Percentiles rank a stretch among this genome's conserved stretches.
phyloP scores from a whole-genome alignment of 1,140 invertebrate genomes.

The Saxidomus purpurata region DNA sequence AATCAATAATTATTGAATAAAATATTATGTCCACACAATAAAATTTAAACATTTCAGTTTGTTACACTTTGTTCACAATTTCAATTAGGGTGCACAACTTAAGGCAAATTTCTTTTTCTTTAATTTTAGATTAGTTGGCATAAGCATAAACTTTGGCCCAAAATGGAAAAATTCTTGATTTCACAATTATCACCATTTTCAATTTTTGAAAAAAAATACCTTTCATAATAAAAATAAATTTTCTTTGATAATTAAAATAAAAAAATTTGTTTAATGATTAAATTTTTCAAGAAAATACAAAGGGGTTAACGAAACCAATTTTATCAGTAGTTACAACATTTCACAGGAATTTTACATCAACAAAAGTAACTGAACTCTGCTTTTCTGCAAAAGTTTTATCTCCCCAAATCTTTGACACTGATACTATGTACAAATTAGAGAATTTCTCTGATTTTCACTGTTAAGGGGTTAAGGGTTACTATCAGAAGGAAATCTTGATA shows the following conservation, averaged over 20 bases:
- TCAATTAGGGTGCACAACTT: background rate
- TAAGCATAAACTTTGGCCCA: no score
- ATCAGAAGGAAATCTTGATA: background rate
- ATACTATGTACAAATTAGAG: constrained; percentile 5
- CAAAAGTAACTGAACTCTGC: background rate
- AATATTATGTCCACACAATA: background rate
- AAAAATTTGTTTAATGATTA: no score
- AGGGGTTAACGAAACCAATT: no score
- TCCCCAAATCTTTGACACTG: constrained; percentile 26
- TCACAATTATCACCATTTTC: no score
- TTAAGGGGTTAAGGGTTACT: background rate
- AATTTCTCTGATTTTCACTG: constrained; percentile 4
- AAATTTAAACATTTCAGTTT: background rate
- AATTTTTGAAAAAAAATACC: no score
- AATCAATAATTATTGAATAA: background rate
- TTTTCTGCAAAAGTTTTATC: constrained; percentile 27
- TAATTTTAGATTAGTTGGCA: no score
- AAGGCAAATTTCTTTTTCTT: no score
- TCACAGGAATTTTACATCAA: background rate
- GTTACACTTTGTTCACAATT: background rate
- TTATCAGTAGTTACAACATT: background rate
- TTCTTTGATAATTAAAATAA: no score
- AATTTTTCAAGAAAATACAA: no score
- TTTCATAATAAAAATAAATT: no score
- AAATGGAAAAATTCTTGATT: no score